Conservation (phyloP, 2,113 vertebrate species). For the Lanius ludovicianus region DNA sequence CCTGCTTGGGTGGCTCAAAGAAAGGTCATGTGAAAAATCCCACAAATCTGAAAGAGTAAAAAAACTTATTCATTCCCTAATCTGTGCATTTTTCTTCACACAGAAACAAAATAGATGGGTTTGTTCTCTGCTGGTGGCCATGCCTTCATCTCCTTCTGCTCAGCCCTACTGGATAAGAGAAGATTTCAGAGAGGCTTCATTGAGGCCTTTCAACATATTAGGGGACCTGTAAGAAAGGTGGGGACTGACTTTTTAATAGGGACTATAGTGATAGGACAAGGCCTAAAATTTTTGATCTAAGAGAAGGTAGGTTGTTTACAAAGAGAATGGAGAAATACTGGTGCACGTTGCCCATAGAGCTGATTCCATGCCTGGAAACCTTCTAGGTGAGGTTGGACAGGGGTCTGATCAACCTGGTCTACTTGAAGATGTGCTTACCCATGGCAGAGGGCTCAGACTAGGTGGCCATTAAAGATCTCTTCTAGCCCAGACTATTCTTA, state of each 20-base stretch:
- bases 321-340: background rate
- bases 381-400: background rate
- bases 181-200: background rate
- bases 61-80: background rate
- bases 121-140: background rate
- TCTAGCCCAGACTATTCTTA: background rate
- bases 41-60: background rate
- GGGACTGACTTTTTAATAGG: background rate
- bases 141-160: background rate
- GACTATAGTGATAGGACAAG: background rate
- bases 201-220: background rate
- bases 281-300: background rate
- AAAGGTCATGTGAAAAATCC: background rate
- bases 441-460: background rate
- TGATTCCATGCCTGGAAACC: background rate
- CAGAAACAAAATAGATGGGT: background rate
- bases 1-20: background rate
- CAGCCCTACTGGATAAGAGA: background rate
- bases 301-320: accelerated
- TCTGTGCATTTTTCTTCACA: background rate
- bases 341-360: background rate
- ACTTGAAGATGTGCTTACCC: background rate
- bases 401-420: background rate
- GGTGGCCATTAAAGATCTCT: background rate
- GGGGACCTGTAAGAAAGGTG: background rate